Base-by-base conservation (phyloP, 2,888 invertebrate genomes). In the Agrotis puta region DNA sequence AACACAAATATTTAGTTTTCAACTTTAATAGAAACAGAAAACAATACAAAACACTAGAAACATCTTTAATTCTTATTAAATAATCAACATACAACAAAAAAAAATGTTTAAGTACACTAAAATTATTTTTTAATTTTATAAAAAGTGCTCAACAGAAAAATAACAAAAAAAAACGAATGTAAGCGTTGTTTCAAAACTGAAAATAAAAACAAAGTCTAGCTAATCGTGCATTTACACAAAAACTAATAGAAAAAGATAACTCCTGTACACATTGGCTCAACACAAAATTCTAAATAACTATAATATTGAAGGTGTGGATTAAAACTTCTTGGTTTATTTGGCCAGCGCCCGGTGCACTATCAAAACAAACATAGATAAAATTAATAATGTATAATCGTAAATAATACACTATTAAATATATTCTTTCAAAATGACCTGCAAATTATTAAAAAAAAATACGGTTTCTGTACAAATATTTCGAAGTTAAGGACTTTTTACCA, bases 81-180 rank as follows among this genome's bases (percentile, higher is more conserved):
- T 65, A 71, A 73, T 47, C 47, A 73, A 74, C 66, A 76, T 74
- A 53, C 61, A 76, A 77, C 67, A 78, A 70, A 77, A 7, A n/a
- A 39, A 39, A 53, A 66, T 20, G 16, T 61, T 62, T 50, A 77
- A 22, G n/a, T 77, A 76, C 74, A 85, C 58, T 64, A 74, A 76
- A 70, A 13, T 54, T 61, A 48, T 67, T 59, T 20, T 57, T 53
- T 22, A n/a, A 59, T 20, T 65, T 58, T 57, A 57, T 59, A 62
- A 56, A 65, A 74, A 66, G 83, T 84, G 87, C 87, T 69, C 43
- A 77, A 86, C 79, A 76, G 50, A 82, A 84, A 77, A 39, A 53
- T 75, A 80, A 85, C 71, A 73, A 77, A 78, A 82, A n/a, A 62
- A 71, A 82, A 84, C 64, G 18, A 71, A 70, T 72, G 9, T 48